Evolutionary conservation across 2,888 invertebrate genomes (phyloP).

Genomic region (Agrotis segetum): DNA sequence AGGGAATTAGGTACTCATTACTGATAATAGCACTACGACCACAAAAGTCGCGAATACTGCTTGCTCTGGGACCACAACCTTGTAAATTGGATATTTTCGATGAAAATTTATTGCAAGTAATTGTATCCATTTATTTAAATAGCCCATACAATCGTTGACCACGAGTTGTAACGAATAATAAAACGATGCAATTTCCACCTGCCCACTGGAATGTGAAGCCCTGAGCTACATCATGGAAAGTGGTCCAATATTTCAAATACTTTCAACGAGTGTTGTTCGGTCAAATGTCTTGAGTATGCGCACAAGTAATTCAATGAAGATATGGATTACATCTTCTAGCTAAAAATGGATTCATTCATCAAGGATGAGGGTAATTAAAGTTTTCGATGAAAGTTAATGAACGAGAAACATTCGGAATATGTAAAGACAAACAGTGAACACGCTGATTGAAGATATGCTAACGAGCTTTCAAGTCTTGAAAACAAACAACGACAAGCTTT

Average conservation of each 20-base stretch:
- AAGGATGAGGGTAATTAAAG: conserved; percentile 17
- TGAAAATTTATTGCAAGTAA: conserved; percentile 60
- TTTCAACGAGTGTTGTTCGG: conserved; percentile 58
- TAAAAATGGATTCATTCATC: conserved; percentile 19
- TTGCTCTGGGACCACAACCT: conserved; percentile 25
- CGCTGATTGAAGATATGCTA: conserved; percentile 66
- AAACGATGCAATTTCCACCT: conserved; percentile 81
- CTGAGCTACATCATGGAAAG: conserved; percentile 80
- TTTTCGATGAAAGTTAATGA: conserved; percentile 25
- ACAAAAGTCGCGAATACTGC: conserved; percentile 53
- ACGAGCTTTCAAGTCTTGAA: conserved; percentile 64
- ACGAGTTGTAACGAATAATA: conserved; percentile 74
- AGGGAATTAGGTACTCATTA: conserved; percentile 48
- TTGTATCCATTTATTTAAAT: conserved; percentile 74
- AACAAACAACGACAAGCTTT: conserved; percentile 61
- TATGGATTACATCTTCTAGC: conserved; percentile 5
- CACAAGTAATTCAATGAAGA: conserved; percentile 16
- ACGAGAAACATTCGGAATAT: conserved; percentile 40
- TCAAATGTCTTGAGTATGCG: conserved; percentile 41
- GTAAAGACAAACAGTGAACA: conserved; percentile 34
- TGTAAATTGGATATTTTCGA: conserved; percentile 57
- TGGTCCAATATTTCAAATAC: conserved; percentile 83
- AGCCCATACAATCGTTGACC: conserved; percentile 71
- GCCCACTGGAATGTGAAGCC: conserved; percentile 78
- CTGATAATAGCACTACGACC: conserved; percentile 56